Conservation (phyloP, 2,797 vertebrate species). For the Lacerta viridis region DNA sequence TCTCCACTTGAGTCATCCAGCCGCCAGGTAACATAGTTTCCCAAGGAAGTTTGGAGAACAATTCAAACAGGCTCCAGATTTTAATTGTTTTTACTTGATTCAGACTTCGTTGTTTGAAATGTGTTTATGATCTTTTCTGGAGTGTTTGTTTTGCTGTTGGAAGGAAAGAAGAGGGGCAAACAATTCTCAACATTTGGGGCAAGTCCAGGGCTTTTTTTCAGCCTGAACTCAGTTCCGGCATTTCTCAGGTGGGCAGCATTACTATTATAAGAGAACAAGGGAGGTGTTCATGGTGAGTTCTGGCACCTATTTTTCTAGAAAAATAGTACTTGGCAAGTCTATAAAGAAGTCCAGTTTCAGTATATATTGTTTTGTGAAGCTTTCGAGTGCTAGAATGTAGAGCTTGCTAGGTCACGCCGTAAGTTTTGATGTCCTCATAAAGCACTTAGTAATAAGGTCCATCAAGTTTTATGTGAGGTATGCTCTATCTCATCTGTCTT, state of each 20-base stretch:
- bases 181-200: not conserved
- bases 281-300: no score
- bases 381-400: not conserved
- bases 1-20: not conserved
- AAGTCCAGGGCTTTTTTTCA: not conserved
- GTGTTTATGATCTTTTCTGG: not conserved
- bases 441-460: not conserved
- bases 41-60: not conserved
- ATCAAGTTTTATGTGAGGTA: conserved; percentile 13
- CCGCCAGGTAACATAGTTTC: not conserved
- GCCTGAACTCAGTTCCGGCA: no score
- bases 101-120: not conserved
- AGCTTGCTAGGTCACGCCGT: not conserved
- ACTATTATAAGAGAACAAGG: no score
- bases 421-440: conserved; percentile 15
- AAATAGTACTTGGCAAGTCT: no score
- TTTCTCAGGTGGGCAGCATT: no score
- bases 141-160: not conserved
- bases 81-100: not conserved
- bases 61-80: not conserved
- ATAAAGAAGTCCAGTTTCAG: not conserved
- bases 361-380: not conserved
- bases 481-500: not conserved
- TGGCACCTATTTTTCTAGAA: no score
- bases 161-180: not conserved